These are phyloP conservation scores for Columba guinea DNA, from an alignment of 2,797 vertebrate genomes.

Conservation along the genomic window DNA sequence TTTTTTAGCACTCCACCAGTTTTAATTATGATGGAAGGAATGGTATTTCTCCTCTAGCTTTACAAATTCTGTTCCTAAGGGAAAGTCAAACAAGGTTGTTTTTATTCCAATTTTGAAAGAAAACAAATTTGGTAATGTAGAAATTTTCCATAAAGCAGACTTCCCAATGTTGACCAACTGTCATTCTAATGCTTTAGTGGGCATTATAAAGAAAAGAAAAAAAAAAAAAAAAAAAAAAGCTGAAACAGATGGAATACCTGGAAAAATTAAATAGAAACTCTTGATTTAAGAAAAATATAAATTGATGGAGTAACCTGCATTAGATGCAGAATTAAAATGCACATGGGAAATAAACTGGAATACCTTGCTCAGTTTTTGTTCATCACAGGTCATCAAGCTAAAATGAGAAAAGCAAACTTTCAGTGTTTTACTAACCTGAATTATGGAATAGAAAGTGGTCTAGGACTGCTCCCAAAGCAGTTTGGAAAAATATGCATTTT, in stretches of 20 bases:
- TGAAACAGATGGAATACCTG: slow-evolving; percentile 27
- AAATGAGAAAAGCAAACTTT: slow-evolving; percentile 61
- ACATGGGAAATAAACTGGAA: slow-evolving; percentile 45
- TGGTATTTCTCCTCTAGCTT: not conserved
- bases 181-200: not conserved
- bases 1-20: not conserved
- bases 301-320: slow-evolving; percentile 7
- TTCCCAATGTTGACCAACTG: slow-evolving; percentile 1
- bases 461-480: slow-evolving; percentile 24
- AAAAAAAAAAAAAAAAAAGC: not conserved
- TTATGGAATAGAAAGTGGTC: slow-evolving; percentile 20
- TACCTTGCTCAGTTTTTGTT: not conserved
- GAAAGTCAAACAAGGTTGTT: not conserved
- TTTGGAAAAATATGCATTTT: not conserved
- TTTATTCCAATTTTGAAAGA: slow-evolving; percentile 35
- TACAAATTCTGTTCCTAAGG: not conserved
- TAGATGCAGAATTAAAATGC: slow-evolving; percentile 49
- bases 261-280: slow-evolving; percentile 33
- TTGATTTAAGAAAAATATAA: slow-evolving; percentile 37
- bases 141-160: not conserved
- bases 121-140: slow-evolving; percentile 10
- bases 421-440: slow-evolving; percentile 15
- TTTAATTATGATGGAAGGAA: not conserved
- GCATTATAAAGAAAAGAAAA: not conserved
- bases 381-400: slow-evolving; percentile 32